A percentile compares a stretch with the other conserved stretches of the same genome.
These are phyloP conservation scores for Centropus bengalensis DNA, from an alignment of 2,113 vertebrate species.

Conservation along the genomic window DNA sequence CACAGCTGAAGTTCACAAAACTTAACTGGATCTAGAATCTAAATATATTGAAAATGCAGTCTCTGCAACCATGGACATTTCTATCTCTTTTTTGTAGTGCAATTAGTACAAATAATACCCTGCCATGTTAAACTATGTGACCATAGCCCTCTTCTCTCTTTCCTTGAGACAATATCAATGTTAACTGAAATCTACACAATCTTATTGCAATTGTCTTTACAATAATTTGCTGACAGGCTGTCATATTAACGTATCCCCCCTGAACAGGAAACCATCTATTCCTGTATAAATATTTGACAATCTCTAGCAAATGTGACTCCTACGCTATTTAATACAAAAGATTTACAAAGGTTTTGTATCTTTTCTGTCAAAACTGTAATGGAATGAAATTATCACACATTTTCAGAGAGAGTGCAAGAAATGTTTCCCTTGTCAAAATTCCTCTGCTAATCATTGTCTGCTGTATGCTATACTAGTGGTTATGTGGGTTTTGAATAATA, in stretches of 20 bases:
- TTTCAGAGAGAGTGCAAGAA: constrained; percentile 5
- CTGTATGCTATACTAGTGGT: not conserved
- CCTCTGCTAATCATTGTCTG: constrained; percentile 17
- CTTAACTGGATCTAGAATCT: not conserved
- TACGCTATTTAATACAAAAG: constrained; percentile 32
- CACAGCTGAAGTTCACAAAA: not conserved
- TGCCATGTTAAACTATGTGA: not conserved
- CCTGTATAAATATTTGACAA: constrained; percentile 44
- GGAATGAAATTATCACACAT: constrained; percentile 15
- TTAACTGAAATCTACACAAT: not conserved
- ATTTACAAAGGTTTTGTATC: constrained; percentile 13
- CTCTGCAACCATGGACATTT: not conserved
- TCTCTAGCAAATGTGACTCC: not conserved
- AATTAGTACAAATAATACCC: not conserved
- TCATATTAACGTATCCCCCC: not conserved
- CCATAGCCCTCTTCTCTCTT: not conserved
- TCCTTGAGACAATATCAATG: not conserved
- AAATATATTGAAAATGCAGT: not conserved
- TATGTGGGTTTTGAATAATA: not conserved
- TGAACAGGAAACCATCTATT: not conserved
- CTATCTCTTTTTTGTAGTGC: not conserved
- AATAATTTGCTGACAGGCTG: not conserved
- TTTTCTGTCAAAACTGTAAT: constrained; percentile 52
- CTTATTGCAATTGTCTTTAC: fast-evolving
- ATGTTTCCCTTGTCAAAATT: constrained; percentile 26